phyloP scores from a whole-genome alignment of 2,888 invertebrate species.

The Pseudanteris insignis region DNA sequence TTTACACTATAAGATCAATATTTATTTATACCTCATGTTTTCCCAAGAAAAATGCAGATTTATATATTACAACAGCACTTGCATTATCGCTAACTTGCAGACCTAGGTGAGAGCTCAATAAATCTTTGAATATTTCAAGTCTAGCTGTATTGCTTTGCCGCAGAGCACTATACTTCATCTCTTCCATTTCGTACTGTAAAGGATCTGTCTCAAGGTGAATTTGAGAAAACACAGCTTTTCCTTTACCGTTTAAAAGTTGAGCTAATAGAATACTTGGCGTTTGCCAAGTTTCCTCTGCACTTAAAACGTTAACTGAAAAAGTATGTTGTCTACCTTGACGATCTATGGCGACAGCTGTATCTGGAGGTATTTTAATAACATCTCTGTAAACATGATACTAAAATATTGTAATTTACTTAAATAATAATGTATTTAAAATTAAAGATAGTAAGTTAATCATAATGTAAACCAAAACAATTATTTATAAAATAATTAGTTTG shows the following conservation, averaged over 20 bases:
- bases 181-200: slow-evolving; percentile 73
- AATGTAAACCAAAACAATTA: too few species aligned
- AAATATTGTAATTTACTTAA: too few species aligned
- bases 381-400: too few species aligned
- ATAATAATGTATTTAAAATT: too few species aligned
- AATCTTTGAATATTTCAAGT: slow-evolving; percentile 80
- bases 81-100: slow-evolving; percentile 69
- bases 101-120: slow-evolving; percentile 76
- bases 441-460: too few species aligned
- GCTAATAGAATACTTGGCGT: slow-evolving; percentile 84
- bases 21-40: slow-evolving; percentile 80
- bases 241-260: slow-evolving; percentile 72
- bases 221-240: slow-evolving; percentile 83
- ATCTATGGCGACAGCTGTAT: slow-evolving; percentile 57
- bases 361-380: slow-evolving; percentile 51
- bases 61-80: slow-evolving; percentile 64
- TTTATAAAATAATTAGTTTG: too few species aligned
- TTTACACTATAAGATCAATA: too few species aligned
- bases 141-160: slow-evolving; percentile 76
- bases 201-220: slow-evolving; percentile 86
- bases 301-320: slow-evolving; percentile 79
- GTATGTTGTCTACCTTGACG: slow-evolving; percentile 72
- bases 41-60: slow-evolving; percentile 80
- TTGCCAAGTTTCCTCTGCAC: slow-evolving; percentile 88
- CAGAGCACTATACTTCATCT: slow-evolving; percentile 70